Conservation (phyloP, 2,888 invertebrate genomes). For the Blastobasis lacticolella region DNA sequence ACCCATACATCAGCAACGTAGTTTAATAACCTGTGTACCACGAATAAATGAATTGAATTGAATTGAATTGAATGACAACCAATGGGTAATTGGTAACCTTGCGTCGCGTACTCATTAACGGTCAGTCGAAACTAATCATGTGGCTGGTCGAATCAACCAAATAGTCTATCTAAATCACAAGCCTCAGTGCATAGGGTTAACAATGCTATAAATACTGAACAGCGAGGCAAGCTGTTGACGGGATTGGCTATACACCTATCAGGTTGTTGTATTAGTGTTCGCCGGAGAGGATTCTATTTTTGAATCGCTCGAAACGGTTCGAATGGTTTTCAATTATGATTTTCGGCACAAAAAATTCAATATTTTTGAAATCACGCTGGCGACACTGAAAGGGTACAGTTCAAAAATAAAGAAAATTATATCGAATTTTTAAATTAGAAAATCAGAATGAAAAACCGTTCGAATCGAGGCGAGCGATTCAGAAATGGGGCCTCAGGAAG, state of each 20-base stretch:
- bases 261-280: background rate
- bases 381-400: too few species aligned
- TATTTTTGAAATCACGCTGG: too few species aligned
- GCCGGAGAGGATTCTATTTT: background rate
- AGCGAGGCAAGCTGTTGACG: background rate
- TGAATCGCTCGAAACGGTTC: background rate
- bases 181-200: background rate
- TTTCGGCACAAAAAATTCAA: slow-evolving; percentile 9
- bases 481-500: too few species aligned
- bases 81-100: background rate
- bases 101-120: slow-evolving; percentile 8
- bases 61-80: too few species aligned
- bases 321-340: slow-evolving; percentile 12
- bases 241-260: background rate
- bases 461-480: slow-evolving; percentile 26
- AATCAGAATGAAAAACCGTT: background rate
- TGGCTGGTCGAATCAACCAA: background rate
- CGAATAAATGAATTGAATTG: too few species aligned
- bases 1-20: too few species aligned
- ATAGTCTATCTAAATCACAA: background rate
- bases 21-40: too few species aligned
- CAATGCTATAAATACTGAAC: background rate
- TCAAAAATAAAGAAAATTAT: too few species aligned
- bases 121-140: slow-evolving; percentile 6
- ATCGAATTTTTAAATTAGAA: too few species aligned